These are phyloP conservation scores for Romanomermis culicivorax DNA, from an alignment of 2,888 invertebrate species.

Conservation along the genomic window DNA sequence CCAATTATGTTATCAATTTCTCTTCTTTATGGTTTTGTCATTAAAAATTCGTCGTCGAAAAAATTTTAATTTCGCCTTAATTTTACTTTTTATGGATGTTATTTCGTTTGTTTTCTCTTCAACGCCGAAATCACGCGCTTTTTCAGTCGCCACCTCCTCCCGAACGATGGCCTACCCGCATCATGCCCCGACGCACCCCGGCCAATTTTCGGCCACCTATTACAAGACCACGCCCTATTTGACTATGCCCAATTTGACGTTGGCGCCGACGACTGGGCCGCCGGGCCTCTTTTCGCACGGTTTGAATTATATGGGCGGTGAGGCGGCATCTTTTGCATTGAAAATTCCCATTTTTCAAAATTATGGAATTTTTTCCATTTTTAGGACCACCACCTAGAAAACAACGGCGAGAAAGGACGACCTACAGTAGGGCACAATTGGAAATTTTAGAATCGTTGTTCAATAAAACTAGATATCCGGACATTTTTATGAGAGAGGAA, in stretches of 20 bases:
- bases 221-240: background rate
- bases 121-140: too few relatives aligned
- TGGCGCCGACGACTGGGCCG: background rate
- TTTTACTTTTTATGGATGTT: too few relatives aligned
- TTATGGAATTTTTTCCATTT: background rate
- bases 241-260: background rate
- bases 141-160: too few relatives aligned
- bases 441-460: conserved; percentile 82
- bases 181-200: too few relatives aligned
- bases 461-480: conserved; percentile 80
- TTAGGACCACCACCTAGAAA: conserved; percentile 41
- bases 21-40: too few relatives aligned
- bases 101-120: too few relatives aligned
- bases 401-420: conserved; percentile 84
- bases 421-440: conserved; percentile 84
- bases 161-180: too few relatives aligned
- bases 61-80: too few relatives aligned
- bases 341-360: too few relatives aligned
- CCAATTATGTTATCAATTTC: too few relatives aligned
- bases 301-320: background rate
- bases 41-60: too few relatives aligned
- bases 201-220: background rate
- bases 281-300: background rate
- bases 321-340: too few relatives aligned
- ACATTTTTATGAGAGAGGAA: conserved; percentile 97